phyloP scores from a whole-genome alignment of 2,797 vertebrate genomes.

The Chromobotia macracanthus region DNA sequence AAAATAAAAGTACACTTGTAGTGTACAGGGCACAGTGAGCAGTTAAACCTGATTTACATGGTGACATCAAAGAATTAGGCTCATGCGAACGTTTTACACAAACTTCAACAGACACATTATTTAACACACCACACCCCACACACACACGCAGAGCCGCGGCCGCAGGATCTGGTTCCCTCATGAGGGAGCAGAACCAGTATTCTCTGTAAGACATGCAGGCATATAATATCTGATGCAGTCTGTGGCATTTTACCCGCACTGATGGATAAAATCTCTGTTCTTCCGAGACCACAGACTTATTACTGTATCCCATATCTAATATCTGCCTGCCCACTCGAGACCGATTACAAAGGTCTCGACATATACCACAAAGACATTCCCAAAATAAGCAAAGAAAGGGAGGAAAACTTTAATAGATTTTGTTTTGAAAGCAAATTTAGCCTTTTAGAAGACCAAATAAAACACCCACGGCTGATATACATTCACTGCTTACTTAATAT shows the following conservation, averaged over 20 bases:
- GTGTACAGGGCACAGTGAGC: too few relatives aligned
- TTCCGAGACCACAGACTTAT: slow-evolving; percentile 30
- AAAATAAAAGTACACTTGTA: too few relatives aligned
- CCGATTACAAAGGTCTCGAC: slow-evolving; percentile 20
- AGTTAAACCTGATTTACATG: slow-evolving; percentile 18
- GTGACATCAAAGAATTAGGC: slow-evolving; percentile 1
- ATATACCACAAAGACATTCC: slow-evolving; percentile 8
- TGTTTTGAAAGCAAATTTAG: too few relatives aligned
- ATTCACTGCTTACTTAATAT: too few relatives aligned
- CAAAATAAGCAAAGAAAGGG: slow-evolving; percentile 12
- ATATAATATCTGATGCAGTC: slow-evolving; percentile 21
- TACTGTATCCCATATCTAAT: slow-evolving; percentile 36
- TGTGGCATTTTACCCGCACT: slow-evolving; percentile 30
- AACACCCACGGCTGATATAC: too few relatives aligned
- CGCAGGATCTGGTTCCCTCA: neutral
- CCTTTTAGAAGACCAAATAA: too few relatives aligned
- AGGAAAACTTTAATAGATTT: slow-evolving; percentile 7
- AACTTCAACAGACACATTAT: too few relatives aligned
- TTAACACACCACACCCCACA: too few relatives aligned
- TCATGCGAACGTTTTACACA: neutral
- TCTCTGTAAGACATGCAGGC: neutral
- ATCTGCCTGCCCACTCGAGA: slow-evolving; percentile 23
- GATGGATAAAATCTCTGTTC: slow-evolving; percentile 34
- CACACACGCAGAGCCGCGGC: too few relatives aligned
- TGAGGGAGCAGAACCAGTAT: neutral